A percentile compares a stretch with the other conserved stretches of the same genome.
These are phyloP conservation scores for Prunella strophiata DNA, from an alignment of 2,797 vertebrate species.

Conservation along the genomic window DNA sequence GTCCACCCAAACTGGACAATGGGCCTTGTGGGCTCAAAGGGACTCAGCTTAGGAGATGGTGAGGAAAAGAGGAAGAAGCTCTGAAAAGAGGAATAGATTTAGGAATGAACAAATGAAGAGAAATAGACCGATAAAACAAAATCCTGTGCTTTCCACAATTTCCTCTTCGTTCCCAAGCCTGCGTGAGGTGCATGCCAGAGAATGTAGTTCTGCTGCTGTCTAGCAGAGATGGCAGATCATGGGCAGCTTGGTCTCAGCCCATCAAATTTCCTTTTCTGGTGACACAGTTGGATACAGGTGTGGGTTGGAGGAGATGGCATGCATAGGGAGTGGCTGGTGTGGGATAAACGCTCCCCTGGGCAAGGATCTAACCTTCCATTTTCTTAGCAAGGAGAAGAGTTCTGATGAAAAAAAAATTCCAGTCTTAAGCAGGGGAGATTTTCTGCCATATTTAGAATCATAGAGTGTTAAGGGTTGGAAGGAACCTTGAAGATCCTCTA, in stretches of 20 bases:
- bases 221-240: neutral
- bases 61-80: neutral
- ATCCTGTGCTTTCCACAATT: neutral
- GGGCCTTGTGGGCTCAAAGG: neutral
- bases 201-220: neutral
- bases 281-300: neutral
- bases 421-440: neutral
- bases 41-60: neutral
- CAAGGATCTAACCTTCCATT: accelerated
- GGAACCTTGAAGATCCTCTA: neutral
- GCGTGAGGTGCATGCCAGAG: neutral
- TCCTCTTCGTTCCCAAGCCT: accelerated
- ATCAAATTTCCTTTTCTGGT: neutral
- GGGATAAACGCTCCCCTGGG: accelerated
- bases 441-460: neutral
- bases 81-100: neutral
- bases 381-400: neutral
- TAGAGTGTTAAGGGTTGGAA: neutral
- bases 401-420: neutral
- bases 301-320: neutral
- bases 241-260: neutral
- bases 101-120: neutral
- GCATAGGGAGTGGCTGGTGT: accelerated
- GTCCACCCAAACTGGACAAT: accelerated
- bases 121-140: neutral